Conservation (phyloP, 2,113 vertebrate genomes). For the Pelecanoides urinatrix region DNA sequence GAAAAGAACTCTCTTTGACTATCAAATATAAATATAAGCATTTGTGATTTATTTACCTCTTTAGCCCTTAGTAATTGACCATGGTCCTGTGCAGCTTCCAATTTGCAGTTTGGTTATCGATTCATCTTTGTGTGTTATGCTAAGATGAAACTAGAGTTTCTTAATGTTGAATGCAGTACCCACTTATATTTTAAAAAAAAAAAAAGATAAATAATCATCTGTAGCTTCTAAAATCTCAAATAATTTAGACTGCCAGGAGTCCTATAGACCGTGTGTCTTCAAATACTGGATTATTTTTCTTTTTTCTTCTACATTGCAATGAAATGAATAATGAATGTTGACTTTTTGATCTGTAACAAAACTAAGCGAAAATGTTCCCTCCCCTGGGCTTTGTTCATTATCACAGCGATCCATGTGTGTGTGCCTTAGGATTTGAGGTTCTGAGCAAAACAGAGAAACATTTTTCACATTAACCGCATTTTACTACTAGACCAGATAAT, state of each 20-base stretch:
- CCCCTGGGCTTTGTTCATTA: background rate
- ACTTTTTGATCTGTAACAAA: background rate
- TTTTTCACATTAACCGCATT: background rate
- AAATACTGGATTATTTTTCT: background rate
- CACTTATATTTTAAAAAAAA: background rate
- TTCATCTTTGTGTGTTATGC: background rate
- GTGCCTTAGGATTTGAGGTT: background rate
- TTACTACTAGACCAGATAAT: background rate
- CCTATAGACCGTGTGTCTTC: background rate
- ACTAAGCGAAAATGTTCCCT: background rate
- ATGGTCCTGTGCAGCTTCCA: background rate
- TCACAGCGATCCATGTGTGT: background rate
- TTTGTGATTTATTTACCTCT: background rate
- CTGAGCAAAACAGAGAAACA: background rate
- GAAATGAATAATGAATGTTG: background rate
- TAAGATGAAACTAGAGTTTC: background rate
- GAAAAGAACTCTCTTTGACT: background rate
- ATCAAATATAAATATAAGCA: background rate
- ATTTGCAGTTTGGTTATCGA: fast-evolving
- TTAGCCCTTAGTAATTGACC: background rate
- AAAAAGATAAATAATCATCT: background rate
- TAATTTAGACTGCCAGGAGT: background rate
- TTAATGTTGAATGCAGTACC: background rate
- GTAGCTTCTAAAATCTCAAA: background rate
- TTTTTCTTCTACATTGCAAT: background rate